phyloP scores from a whole-genome alignment of 2,113 vertebrate genomes.

The Poicephalus meyeri region DNA sequence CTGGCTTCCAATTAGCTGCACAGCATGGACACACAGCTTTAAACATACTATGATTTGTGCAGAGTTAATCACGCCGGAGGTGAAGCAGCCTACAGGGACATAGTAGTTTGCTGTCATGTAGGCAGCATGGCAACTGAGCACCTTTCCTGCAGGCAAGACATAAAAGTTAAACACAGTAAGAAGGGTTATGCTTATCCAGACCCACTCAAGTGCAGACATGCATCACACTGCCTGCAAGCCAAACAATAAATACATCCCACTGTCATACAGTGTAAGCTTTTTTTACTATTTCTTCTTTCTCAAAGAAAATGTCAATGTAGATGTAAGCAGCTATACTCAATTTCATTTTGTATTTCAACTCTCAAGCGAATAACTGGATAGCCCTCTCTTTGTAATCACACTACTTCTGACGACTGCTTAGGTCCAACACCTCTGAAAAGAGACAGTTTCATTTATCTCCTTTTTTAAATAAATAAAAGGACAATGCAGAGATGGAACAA shows the following conservation, averaged over 20 bases:
- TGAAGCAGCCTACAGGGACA: background rate
- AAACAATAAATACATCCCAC: background rate
- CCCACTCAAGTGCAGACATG: background rate
- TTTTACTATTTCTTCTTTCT: background rate
- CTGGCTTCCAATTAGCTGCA: constrained; percentile 26
- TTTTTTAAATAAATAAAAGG: background rate
- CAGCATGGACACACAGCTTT: constrained; percentile 18
- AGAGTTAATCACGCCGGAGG: background rate
- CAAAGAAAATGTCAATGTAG: background rate
- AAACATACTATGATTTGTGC: background rate
- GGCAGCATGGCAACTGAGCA: background rate
- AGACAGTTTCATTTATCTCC: background rate
- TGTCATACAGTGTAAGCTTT: background rate
- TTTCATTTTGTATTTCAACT: background rate
- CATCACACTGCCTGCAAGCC: background rate
- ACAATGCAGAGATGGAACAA: background rate
- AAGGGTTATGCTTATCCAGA: background rate
- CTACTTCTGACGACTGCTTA: background rate
- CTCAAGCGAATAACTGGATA: background rate
- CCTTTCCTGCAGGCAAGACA: background rate
- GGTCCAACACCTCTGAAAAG: background rate
- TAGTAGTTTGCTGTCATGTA: background rate
- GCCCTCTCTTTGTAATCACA: background rate
- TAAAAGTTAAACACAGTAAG: background rate
- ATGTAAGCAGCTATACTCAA: background rate